These are phyloP conservation scores for Poeciliopsis paucimaculata DNA, from an alignment of 2,797 vertebrate species.

Conservation along the genomic window DNA sequence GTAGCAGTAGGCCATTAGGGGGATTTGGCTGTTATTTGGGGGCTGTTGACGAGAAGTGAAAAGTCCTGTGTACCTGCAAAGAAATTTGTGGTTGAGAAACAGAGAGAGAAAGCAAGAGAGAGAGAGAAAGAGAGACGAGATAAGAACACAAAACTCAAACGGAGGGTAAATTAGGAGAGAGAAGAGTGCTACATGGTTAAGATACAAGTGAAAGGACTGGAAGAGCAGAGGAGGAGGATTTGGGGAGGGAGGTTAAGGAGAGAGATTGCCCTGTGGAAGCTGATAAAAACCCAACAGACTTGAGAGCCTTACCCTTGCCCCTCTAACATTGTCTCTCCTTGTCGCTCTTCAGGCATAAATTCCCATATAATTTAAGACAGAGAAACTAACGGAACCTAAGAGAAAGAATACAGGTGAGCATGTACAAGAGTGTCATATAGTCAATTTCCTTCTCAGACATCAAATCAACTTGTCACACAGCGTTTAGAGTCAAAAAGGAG, in stretches of 20 bases:
- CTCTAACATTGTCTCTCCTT: constrained; percentile 90
- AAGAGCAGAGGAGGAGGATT: constrained; percentile 73
- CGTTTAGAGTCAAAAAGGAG: constrained; percentile 71
- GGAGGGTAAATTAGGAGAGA: constrained; percentile 79
- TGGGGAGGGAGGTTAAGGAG: constrained; percentile 67
- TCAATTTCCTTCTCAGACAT: constrained; percentile 70
- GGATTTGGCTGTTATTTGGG: constrained; percentile 80
- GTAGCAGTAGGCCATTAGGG: constrained; percentile 73
- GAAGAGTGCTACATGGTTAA: constrained; percentile 82
- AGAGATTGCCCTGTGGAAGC: constrained; percentile 83
- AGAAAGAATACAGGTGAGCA: constrained; percentile 99
- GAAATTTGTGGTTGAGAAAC: constrained; percentile 92
- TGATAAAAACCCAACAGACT: constrained; percentile 89
- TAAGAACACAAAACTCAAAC: constrained; percentile 83
- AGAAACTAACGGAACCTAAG: constrained; percentile 99
- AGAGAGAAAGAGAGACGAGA: constrained; percentile 72
- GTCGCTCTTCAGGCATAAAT: constrained; percentile 89
- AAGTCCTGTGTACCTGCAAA: constrained; percentile 95
- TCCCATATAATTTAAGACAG: constrained; percentile 98
- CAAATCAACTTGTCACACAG: constrained; percentile 62
- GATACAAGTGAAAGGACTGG: constrained; percentile 68
- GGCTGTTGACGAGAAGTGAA: constrained; percentile 75
- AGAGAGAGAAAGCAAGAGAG: constrained; percentile 58
- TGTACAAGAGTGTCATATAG: constrained; percentile 83
- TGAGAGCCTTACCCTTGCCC: constrained; percentile 99